phyloP scores from a whole-genome alignment of 2,888 invertebrate genomes.

The Epistrophe eligans region DNA sequence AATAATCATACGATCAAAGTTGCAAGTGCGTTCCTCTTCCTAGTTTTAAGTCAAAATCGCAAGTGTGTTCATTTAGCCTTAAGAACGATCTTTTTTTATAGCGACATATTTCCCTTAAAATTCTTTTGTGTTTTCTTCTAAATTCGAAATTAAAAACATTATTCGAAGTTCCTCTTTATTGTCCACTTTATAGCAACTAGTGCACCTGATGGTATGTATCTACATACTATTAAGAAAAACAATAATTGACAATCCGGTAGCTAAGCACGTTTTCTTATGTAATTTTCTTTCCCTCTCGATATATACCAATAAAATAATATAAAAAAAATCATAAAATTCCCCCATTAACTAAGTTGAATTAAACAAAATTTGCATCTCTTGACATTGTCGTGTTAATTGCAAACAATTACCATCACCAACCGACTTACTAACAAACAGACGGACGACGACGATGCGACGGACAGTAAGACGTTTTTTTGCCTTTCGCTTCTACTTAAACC shows the following conservation, averaged over 20 bases:
- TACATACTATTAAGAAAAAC: background rate
- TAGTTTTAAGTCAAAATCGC: no score
- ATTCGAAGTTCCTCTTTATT: background rate
- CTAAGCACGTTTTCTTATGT: constrained; percentile 15
- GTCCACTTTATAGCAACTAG: background rate
- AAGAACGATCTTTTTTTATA: no score
- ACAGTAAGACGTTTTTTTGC: background rate
- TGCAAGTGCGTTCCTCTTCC: no score
- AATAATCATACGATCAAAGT: no score
- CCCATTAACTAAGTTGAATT: constrained; percentile 26
- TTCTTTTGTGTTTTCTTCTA: no score
- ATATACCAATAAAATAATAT: background rate
- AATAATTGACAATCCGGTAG: constrained; percentile 11
- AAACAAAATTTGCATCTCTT: constrained; percentile 63
- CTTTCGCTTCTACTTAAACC: constrained; percentile 15
- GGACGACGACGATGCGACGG: background rate
- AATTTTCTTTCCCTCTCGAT: background rate
- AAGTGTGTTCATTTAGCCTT: no score
- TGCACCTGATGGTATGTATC: no score
- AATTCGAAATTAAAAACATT: no score
- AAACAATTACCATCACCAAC: constrained; percentile 49
- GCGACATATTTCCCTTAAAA: no score
- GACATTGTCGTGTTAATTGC: constrained; percentile 72
- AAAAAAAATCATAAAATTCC: constrained; percentile 48
- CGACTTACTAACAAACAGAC: background rate